Evolutionary conservation across 2,797 vertebrate genomes (phyloP).

Genomic region (Macropodus opercularis): DNA sequence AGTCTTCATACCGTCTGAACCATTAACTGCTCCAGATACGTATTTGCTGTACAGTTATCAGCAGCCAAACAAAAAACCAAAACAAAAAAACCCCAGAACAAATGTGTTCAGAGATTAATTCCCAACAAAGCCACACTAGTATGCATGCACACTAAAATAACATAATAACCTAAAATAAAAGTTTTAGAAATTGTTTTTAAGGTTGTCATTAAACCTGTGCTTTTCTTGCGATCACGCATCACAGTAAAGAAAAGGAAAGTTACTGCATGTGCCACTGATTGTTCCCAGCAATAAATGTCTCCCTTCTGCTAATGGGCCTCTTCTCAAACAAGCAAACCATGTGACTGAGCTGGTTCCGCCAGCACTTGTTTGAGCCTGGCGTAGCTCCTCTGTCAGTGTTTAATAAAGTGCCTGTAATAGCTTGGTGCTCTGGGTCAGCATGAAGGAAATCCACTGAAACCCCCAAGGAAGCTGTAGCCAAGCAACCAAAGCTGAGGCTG

Average conservation of each 20-base stretch:
- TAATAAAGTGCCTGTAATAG: slow-evolving; percentile 57
- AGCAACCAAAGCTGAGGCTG: slow-evolving; percentile 56
- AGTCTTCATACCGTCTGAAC: neutral
- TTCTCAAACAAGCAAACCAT: neutral
- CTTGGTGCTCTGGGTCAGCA: slow-evolving; percentile 37
- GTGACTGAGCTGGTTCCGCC: slow-evolving; percentile 5
- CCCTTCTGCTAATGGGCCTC: neutral
- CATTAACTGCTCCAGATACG: neutral
- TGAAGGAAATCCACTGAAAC: slow-evolving; percentile 50
- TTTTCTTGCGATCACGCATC: neutral
- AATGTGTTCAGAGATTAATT: too few relatives aligned
- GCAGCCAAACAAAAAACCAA: neutral
- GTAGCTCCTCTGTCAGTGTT: slow-evolving; percentile 27
- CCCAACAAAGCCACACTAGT: too few relatives aligned
- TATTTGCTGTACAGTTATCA: neutral
- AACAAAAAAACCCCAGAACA: neutral
- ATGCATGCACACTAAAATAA: neutral
- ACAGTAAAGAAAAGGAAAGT: neutral
- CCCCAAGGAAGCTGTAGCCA: slow-evolving; percentile 63
- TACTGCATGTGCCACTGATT: neutral
- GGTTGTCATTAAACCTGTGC: neutral
- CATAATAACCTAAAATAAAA: neutral
- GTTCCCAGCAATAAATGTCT: slow-evolving; percentile 6
- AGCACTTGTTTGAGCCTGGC: neutral
- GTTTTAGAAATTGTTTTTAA: neutral